phyloP scores from a whole-genome alignment of 2,797 vertebrate species.

The Melanitta fusca region DNA sequence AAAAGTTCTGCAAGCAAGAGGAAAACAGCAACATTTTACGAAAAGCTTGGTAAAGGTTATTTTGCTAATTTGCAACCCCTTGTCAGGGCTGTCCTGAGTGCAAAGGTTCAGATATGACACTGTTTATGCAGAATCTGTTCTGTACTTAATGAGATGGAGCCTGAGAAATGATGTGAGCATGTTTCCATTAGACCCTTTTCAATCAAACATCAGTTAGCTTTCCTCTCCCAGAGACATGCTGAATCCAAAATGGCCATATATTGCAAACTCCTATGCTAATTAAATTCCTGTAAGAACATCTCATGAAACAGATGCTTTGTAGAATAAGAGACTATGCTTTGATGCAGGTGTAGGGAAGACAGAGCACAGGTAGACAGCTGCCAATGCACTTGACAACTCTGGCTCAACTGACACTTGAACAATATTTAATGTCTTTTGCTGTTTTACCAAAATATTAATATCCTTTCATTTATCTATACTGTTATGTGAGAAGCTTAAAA shows the following conservation, averaged over 20 bases:
- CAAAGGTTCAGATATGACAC: background rate
- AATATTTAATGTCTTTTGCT: background rate
- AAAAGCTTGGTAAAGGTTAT: background rate
- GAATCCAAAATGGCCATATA: slow-evolving; percentile 27
- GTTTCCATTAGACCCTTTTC: slow-evolving; percentile 15
- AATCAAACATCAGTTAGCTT: slow-evolving; percentile 45
- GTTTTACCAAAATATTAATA: background rate
- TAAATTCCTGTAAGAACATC: slow-evolving; percentile 59
- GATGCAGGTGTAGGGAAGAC: background rate
- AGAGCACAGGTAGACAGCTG: background rate
- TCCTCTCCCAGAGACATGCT: slow-evolving; percentile 21
- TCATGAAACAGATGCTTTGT: slow-evolving; percentile 64
- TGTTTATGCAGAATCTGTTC: background rate
- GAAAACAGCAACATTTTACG: background rate
- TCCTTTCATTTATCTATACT: background rate
- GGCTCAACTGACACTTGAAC: background rate
- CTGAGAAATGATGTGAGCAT: background rate
- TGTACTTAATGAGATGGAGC: background rate
- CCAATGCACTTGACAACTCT: background rate
- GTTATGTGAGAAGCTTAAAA: background rate
- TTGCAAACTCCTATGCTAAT: slow-evolving; percentile 55
- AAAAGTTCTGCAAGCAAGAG: background rate
- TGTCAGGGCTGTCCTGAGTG: background rate
- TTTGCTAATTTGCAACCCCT: background rate
- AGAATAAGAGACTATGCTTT: slow-evolving; percentile 12